Conservation (phyloP, 1,140 invertebrate genomes). For the Drosophila equinoxialis region DNA sequence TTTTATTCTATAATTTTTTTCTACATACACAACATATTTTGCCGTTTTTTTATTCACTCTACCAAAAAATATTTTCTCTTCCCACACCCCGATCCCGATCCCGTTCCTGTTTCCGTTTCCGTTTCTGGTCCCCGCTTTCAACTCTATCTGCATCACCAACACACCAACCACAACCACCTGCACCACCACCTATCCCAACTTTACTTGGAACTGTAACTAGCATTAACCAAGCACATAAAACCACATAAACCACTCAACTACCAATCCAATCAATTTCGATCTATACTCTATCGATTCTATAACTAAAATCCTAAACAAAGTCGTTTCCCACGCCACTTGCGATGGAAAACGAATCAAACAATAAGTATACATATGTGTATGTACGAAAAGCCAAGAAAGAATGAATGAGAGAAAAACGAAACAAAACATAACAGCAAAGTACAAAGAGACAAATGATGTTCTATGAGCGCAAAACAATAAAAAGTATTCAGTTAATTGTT, state of each 20-base stretch:
- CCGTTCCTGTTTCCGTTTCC: constrained; percentile 40
- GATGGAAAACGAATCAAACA: constrained; percentile 52
- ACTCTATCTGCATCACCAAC: constrained; percentile 38
- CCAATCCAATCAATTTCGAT: constrained; percentile 31
- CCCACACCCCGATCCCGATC: constrained; percentile 24
- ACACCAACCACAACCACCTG: constrained; percentile 24
- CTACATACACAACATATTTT: constrained; percentile 32
- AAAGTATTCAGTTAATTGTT: constrained; percentile 72
- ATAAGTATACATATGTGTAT: not conserved
- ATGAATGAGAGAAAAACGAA: constrained; percentile 36
- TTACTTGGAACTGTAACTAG: constrained; percentile 48
- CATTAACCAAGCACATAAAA: constrained; percentile 67
- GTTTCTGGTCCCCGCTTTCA: constrained; percentile 10
- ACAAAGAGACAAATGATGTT: constrained; percentile 81
- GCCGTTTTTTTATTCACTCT: constrained; percentile 56
- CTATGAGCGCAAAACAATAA: constrained; percentile 45
- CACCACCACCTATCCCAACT: constrained; percentile 17
- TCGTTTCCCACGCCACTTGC: constrained; percentile 28
- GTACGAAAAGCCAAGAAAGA: constrained; percentile 32
- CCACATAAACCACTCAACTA: constrained; percentile 43
- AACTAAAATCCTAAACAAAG: constrained; percentile 49
- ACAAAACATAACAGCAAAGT: constrained; percentile 67
- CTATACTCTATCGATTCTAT: constrained; percentile 2
- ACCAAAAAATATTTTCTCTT: constrained; percentile 27
- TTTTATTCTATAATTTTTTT: constrained; percentile 46